Base-by-base conservation (phyloP, 2,797 vertebrate genomes). In the Enteromius mattozi region DNA sequence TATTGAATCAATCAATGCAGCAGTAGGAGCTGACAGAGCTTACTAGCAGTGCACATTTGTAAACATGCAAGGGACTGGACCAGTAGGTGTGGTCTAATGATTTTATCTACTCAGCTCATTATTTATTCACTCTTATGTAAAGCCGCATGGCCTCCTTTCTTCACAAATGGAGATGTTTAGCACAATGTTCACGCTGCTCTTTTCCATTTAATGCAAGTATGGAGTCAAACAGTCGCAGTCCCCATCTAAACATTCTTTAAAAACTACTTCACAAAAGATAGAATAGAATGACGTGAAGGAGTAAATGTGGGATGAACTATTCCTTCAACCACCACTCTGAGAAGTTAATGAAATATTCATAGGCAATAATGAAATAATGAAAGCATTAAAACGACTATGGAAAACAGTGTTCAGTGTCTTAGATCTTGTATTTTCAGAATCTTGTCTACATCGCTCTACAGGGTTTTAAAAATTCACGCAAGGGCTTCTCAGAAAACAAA, bases 41-140 rank as follows among this genome's bases (percentile, higher is more conserved):
- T 61, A 59, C 75, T 42, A 79, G 78, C 61, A 66, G 61, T 35
- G 56, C 77, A 78, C 56, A 78, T 78, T 65, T 45, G 37, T 42
- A 1, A 77, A 40, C 49, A 76, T 54, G 35, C 35, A 61, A 37
- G 4, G 4, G 14, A 78, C 61, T 21, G 24, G 35, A 33, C 27
- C 56, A 4, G 16, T 65, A 49, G 17, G 24, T 35, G 27, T 47
- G 24, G 61, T 65, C 24, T 21, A 19, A 21, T 35, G 19, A 51
- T 37, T 49, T 80, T 37, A 78, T 78, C 24, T 30, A 61, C 54
- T 40, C 35, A 6, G 13, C 54, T 17, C 40, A 42, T 27, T 42
- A 65, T 33, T 33, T 78, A 45, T 42, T 65, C 76, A 21, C 54
- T 14, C 24, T 35, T 16, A 61, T 30, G n/a, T 21, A 1, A n/a